A percentile compares a stretch with the other conserved stretches of the same genome.
Conservation (phyloP, 2,888 invertebrate species). For the Calameuta filiformis region DNA sequence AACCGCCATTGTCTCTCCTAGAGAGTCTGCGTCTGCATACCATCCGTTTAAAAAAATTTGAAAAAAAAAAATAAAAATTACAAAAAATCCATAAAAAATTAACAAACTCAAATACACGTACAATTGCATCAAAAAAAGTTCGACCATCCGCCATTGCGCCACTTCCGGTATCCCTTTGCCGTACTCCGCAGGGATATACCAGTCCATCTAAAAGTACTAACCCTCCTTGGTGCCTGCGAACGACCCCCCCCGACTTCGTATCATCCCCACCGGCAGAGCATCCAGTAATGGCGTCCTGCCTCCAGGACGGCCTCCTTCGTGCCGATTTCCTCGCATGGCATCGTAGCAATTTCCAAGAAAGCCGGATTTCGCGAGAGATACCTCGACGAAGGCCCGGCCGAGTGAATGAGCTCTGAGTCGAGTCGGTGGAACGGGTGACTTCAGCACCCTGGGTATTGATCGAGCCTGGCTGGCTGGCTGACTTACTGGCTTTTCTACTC, state of each 20-base stretch:
- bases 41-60: neutral
- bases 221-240: neutral
- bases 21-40: neutral
- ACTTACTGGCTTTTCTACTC: slow-evolving; percentile 56
- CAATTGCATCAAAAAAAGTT: neutral
- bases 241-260: neutral
- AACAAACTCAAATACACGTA: neutral
- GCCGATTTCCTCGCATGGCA: slow-evolving; percentile 19
- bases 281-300: neutral
- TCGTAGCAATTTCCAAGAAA: slow-evolving; percentile 49
- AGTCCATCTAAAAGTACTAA: neutral
- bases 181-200: neutral
- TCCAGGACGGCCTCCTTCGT: slow-evolving; percentile 6
- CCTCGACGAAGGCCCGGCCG: slow-evolving; percentile 15
- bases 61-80: too few relatives aligned
- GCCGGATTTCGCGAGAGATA: slow-evolving; percentile 44
- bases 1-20: neutral
- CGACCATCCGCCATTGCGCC: neutral
- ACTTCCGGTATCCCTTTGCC: neutral
- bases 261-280: neutral
- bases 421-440: slow-evolving; percentile 38
- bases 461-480: slow-evolving; percentile 44
- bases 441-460: slow-evolving; percentile 60
- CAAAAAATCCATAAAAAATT: too few relatives aligned
- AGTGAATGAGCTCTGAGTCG: slow-evolving; percentile 23